Percentiles rank a stretch among this genome's conserved stretches.
These are phyloP conservation scores for Caligus rogercresseyi DNA, from an alignment of 1,140 invertebrate genomes.

Conservation along the genomic window DNA sequence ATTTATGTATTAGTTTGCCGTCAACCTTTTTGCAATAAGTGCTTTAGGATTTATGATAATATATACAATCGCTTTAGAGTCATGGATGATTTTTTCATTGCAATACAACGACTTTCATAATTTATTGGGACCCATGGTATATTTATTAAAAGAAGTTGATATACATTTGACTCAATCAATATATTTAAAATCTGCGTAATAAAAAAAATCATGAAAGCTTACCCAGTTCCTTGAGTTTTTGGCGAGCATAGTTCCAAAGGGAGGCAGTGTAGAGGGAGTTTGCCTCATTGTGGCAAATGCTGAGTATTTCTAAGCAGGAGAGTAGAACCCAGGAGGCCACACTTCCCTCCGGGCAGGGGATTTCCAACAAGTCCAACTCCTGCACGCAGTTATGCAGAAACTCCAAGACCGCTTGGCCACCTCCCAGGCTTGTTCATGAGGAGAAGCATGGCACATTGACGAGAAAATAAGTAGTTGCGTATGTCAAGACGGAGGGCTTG, in stretches of 20 bases:
- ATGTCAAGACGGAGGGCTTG: slow-evolving; percentile 68
- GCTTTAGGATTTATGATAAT: no score
- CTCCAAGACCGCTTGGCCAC: slow-evolving; percentile 60
- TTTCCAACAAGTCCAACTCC: slow-evolving; percentile 58
- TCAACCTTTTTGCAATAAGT: no score
- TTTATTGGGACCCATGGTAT: no score
- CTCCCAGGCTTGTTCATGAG: slow-evolving; percentile 59
- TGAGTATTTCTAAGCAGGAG: slow-evolving; percentile 69
- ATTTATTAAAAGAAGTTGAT: no score
- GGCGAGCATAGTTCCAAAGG: slow-evolving; percentile 74
- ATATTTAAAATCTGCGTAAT: no score
- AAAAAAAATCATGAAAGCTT: slow-evolving; percentile 22
- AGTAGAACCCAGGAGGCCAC: slow-evolving; percentile 82
- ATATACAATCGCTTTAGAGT: no score
- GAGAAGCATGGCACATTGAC: slow-evolving; percentile 72
- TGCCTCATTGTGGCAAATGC: slow-evolving; percentile 36
- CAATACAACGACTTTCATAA: no score
- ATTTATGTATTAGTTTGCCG: no score
- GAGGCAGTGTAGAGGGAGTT: slow-evolving; percentile 54
- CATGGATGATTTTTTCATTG: no score
- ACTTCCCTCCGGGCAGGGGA: slow-evolving; percentile 55
- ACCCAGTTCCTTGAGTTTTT: slow-evolving; percentile 45
- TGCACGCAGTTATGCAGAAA: slow-evolving; percentile 69
- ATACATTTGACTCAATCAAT: no score
- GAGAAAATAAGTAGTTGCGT: slow-evolving; percentile 78